Conservation (phyloP, 2,888 invertebrate species). For the Luperina testacea region DNA sequence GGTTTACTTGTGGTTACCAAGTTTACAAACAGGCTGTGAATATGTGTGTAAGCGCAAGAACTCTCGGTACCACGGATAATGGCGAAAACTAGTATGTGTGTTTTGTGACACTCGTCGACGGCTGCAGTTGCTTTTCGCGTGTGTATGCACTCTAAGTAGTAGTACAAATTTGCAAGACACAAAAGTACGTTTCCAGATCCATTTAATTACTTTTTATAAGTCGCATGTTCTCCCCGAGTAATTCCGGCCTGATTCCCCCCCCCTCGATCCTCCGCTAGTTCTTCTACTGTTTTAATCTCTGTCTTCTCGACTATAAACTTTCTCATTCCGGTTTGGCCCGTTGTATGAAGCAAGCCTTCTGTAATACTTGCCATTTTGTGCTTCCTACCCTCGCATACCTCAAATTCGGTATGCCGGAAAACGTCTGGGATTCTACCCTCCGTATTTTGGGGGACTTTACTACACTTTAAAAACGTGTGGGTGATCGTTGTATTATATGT, state of each 20-base stretch:
- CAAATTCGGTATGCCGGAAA: conserved; percentile 57
- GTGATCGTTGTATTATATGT: conserved; percentile 33
- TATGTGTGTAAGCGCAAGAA: background rate
- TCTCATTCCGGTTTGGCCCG: too few relatives aligned
- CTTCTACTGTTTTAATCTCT: too few relatives aligned
- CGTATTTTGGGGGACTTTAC: conserved; percentile 34
- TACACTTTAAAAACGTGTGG: conserved; percentile 38
- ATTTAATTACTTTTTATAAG: too few relatives aligned
- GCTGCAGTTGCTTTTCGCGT: too few relatives aligned
- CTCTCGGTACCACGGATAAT: background rate
- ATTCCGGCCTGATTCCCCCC: too few relatives aligned
- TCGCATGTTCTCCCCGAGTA: too few relatives aligned
- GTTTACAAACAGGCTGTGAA: background rate
- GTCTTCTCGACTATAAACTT: too few relatives aligned
- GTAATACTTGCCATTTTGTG: background rate
- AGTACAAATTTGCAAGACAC: background rate
- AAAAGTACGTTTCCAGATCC: too few relatives aligned
- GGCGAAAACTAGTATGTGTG: too few relatives aligned
- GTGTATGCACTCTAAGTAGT: background rate
- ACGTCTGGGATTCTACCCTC: conserved; percentile 32
- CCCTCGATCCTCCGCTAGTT: too few relatives aligned
- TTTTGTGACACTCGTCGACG: too few relatives aligned
- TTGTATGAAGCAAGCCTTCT: conserved; percentile 1
- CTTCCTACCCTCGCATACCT: conserved; percentile 34
- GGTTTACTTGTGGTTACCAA: background rate